These are phyloP conservation scores for Pterophyllum scalare DNA, from an alignment of 2,113 vertebrate species.

Conservation along the genomic window DNA sequence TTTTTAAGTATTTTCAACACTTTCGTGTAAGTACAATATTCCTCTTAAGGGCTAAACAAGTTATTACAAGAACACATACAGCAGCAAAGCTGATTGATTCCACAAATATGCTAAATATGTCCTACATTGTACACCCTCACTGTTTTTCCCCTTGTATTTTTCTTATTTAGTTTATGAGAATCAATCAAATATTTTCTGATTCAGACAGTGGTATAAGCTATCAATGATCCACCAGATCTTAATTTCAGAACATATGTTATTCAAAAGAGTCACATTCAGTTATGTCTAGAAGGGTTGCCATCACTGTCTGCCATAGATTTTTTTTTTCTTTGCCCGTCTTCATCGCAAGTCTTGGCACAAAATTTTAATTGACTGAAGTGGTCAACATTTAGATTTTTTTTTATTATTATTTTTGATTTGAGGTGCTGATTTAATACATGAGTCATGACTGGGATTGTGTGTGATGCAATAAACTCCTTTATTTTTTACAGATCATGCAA, in stretches of 20 bases:
- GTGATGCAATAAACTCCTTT: not conserved
- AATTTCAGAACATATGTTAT: not conserved
- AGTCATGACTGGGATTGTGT: not conserved
- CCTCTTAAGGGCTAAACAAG: not conserved
- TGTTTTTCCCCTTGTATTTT: not conserved
- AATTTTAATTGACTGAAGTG: not conserved
- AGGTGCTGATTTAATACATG: not conserved
- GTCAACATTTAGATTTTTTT: not conserved
- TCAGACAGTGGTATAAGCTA: not conserved
- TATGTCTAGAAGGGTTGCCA: not conserved
- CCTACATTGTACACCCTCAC: not conserved
- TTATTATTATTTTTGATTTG: not conserved
- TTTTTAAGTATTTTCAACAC: not conserved
- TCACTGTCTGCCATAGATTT: not conserved
- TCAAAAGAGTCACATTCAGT: not conserved
- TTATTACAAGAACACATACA: not conserved
- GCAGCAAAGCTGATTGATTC: not conserved
- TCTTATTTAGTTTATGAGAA: not conserved
- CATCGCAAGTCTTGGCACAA: not conserved
- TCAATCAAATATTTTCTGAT: not conserved
- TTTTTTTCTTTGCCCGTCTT: not conserved
- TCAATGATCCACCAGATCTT: not conserved
- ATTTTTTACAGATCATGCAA: not conserved
- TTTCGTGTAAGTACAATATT: not conserved
- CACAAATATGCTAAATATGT: not conserved